Evolutionary conservation across 37 sponge, comb jelly and placozoan genomes (phyloP).

Genomic region (Corticium candelabrum): DNA sequence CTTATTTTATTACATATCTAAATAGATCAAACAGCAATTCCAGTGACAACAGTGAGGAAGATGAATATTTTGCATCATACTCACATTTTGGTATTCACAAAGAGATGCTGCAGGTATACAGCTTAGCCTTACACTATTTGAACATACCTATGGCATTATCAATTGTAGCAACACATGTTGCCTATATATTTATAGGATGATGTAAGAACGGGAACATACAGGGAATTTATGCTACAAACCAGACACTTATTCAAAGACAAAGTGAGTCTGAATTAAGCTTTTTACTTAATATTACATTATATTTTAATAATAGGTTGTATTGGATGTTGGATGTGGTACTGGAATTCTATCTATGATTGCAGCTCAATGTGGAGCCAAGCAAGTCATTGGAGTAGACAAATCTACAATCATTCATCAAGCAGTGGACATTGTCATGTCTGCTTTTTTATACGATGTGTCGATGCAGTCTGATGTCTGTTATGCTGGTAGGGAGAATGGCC

Average conservation of each 20-base stretch:
- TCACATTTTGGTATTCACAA: constrained; percentile 55
- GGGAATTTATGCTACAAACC: constrained; percentile 43
- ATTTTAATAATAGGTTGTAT: constrained; percentile 17
- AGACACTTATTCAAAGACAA: constrained; percentile 46
- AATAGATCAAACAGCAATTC: no score
- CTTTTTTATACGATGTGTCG: no score
- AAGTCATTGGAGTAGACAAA: constrained; percentile 55
- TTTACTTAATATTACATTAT: constrained; percentile 3
- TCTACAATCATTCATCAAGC: constrained; percentile 62
- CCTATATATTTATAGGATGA: constrained; percentile 27
- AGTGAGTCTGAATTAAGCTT: constrained; percentile 2
- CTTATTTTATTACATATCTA: no score
- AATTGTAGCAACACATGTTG: not conserved
- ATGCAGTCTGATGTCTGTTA: not conserved
- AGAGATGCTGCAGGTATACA: constrained; percentile 60
- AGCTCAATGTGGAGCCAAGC: constrained; percentile 43
- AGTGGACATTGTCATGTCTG: constrained; percentile 64
- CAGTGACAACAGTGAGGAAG: no score
- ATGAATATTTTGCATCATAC: constrained; percentile 57
- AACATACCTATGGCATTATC: no score
- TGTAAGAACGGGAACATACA: constrained; percentile 52
- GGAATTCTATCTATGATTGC: constrained; percentile 75
- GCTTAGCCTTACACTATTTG: not conserved
- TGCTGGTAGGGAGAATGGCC: constrained; percentile 49
- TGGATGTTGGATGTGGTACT: constrained; percentile 84